These are phyloP conservation scores for Laupala kohalensis DNA, from an alignment of 1,140 invertebrate species.

Conservation along the genomic window DNA sequence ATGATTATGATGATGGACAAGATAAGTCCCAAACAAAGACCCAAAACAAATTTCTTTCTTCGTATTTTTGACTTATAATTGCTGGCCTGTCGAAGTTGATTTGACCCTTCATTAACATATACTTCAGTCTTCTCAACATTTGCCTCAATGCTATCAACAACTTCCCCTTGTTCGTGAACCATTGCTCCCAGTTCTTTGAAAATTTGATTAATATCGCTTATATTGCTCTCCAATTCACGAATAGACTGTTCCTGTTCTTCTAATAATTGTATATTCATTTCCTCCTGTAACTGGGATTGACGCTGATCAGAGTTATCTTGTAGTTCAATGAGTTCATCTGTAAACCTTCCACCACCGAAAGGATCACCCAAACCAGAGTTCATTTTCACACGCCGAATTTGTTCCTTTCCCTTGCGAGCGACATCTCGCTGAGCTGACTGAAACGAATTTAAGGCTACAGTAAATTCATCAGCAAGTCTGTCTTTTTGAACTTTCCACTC, in stretches of 20 bases:
- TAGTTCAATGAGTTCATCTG: constrained; percentile 45
- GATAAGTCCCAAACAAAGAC: constrained; percentile 48
- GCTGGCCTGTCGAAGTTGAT: constrained; percentile 67
- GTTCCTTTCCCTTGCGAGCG: constrained; percentile 72
- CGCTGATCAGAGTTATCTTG: constrained; percentile 39
- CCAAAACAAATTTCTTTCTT: constrained; percentile 70
- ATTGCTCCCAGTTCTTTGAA: constrained; percentile 94
- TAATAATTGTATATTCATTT: constrained; percentile 69
- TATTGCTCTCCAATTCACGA: constrained; percentile 82
- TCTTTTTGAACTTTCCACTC: constrained; percentile 85
- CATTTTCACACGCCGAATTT: constrained; percentile 50
- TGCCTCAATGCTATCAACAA: constrained; percentile 93
- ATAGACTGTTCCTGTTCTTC: constrained; percentile 85
- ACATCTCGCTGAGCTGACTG: constrained; percentile 60
- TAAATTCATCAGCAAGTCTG: constrained; percentile 86
- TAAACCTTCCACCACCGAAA: constrained; percentile 23
- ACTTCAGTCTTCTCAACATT: constrained; percentile 83
- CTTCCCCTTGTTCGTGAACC: constrained; percentile 94
- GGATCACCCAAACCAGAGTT: constrained; percentile 34
- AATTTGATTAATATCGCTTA: constrained; percentile 92
- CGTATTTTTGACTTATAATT: constrained; percentile 75
- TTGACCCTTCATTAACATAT: constrained; percentile 67
- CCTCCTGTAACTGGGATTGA: constrained; percentile 69
- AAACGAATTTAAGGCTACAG: constrained; percentile 80
- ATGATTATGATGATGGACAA: constrained; percentile 58